These are phyloP conservation scores for Pseudochirops cupreus DNA, from an alignment of 2,797 vertebrate genomes.

Conservation along the genomic window DNA sequence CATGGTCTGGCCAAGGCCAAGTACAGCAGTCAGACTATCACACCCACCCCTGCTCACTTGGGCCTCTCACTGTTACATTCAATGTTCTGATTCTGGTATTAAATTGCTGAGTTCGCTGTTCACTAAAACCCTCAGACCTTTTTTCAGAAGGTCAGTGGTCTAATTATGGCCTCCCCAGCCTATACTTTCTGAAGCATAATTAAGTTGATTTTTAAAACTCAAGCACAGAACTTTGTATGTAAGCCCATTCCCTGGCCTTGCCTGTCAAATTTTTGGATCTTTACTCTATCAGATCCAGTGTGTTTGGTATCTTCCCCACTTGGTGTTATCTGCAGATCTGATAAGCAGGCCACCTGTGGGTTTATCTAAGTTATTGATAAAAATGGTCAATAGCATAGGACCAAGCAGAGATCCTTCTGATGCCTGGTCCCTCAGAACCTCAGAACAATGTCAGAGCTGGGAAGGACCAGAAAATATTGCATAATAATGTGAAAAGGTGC, in stretches of 20 bases:
- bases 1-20: background rate
- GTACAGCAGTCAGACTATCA: background rate
- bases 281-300: background rate
- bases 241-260: background rate
- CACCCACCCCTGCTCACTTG: no score
- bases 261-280: background rate
- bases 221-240: background rate
- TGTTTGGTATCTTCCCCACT: no score
- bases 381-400: background rate
- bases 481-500: background rate
- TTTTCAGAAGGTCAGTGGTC: background rate
- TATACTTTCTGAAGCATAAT: background rate
- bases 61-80: background rate
- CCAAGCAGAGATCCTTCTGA: background rate
- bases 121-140: background rate
- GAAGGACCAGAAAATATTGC: background rate
- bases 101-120: background rate
- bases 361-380: background rate
- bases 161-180: background rate
- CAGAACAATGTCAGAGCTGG: background rate
- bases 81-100: background rate
- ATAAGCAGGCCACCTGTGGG: background rate
- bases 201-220: background rate
- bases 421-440: background rate
- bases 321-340: background rate